These are phyloP conservation scores for Caenorhabditis japonica DNA, from an alignment of 2,888 invertebrate genomes.

Conservation along the genomic window DNA sequence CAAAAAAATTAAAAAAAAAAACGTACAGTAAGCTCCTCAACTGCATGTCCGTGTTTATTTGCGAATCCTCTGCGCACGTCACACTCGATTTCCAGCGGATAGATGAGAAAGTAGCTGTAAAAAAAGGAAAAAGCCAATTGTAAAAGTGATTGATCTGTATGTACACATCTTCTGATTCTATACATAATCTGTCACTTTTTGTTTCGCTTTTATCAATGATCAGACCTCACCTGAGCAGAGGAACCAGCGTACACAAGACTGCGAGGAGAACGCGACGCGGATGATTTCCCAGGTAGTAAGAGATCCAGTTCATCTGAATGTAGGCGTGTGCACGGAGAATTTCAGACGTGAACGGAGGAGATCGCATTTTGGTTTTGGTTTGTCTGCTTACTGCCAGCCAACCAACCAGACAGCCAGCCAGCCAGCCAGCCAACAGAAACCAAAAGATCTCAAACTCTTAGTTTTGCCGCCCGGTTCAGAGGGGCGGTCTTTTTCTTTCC, in stretches of 20 bases:
- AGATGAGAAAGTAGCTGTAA: slow-evolving; percentile 64
- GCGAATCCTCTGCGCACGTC: slow-evolving; percentile 73
- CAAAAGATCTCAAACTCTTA: slow-evolving; percentile 21
- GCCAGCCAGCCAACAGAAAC: too few species aligned
- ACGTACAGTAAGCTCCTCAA: slow-evolving; percentile 66
- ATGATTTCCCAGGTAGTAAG: slow-evolving; percentile 52
- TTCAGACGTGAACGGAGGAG: slow-evolving; percentile 32
- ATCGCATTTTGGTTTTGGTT: slow-evolving; percentile 9
- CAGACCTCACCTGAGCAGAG: slow-evolving; percentile 54
- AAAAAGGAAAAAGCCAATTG: not conserved
- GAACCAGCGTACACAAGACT: slow-evolving; percentile 52
- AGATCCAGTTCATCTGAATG: slow-evolving; percentile 54
- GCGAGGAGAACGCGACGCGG: slow-evolving; percentile 56
- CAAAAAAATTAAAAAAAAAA: not conserved
- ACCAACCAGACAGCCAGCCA: too few species aligned
- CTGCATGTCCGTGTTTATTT: slow-evolving; percentile 68
- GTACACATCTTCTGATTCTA: too few species aligned
- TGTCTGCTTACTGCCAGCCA: too few species aligned
- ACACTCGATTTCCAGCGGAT: slow-evolving; percentile 68
- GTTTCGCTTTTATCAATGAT: slow-evolving; percentile 14
- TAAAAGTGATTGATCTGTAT: slow-evolving; percentile 1
- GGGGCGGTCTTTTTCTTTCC: too few species aligned
- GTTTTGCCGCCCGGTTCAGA: slow-evolving; percentile 2
- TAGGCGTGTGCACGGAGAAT: slow-evolving; percentile 23
- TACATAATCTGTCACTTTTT: slow-evolving; percentile 3